phyloP scores from a whole-genome alignment of 2,113 vertebrate species.

The Acrocephalus kingi region DNA sequence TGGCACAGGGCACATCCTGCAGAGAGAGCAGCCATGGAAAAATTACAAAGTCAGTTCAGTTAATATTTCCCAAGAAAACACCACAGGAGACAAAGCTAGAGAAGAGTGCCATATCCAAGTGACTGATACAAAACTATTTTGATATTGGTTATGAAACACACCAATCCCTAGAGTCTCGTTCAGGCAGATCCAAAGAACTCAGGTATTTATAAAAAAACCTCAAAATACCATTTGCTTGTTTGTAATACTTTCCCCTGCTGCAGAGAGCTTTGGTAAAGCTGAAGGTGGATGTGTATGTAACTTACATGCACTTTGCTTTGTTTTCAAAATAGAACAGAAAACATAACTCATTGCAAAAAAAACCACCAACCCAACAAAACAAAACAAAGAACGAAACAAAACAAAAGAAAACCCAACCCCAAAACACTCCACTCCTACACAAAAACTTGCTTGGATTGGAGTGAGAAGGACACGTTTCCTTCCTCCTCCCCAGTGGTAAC shows the following conservation, averaged over 20 bases:
- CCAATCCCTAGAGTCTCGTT: neutral
- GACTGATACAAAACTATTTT: neutral
- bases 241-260: neutral
- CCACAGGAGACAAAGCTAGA: slow-evolving; percentile 3
- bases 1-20: slow-evolving; percentile 56
- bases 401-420: neutral
- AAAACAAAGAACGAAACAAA: neutral
- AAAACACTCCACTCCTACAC: neutral
- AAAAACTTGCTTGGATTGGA: neutral
- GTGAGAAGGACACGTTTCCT: slow-evolving; percentile 41
- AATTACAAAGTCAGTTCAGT: slow-evolving; percentile 29
- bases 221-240: neutral
- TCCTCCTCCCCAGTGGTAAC: slow-evolving; percentile 32
- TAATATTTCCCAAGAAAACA: slow-evolving; percentile 41
- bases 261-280: neutral
- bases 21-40: slow-evolving; percentile 45
- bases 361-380: neutral
- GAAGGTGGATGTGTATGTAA: neutral
- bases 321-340: slow-evolving; percentile 1
- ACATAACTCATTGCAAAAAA: neutral
- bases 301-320: neutral
- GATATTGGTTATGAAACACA: neutral
- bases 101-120: neutral
- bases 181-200: neutral
- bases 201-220: neutral